Evolutionary conservation across 2,888 invertebrate species (phyloP), one percentile per base, ranked within the genome.

Genomic region (Callimorpha dominula): DNA sequence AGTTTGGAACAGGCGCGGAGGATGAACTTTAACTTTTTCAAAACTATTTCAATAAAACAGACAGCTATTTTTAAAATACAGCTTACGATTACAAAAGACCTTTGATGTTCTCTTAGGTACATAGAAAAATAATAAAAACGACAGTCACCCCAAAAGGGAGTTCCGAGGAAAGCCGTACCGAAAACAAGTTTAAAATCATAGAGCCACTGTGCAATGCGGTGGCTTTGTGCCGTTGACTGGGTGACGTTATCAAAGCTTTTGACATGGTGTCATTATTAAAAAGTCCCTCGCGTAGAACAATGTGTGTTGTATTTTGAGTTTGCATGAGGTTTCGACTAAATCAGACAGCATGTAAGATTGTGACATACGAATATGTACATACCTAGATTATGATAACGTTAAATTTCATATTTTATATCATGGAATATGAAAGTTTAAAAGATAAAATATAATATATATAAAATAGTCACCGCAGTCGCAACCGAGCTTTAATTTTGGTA

Each of bases 181-280:
- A 57, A 66, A 60, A 65, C 65, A 60, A 65, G 65, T 66, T 71
- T 60, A 42, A 71, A 68, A 68, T 60, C 71, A 60, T 60, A 65
- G 31, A 31, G 65, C 46, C 65, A 15, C 60, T 52, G 67, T 67
- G 31, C 52, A 54, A 8, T 65, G 74, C 71, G 74, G 71, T 74
- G 54, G 43, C 74, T 71, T 74, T 74, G 71, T 74, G 71, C 20
- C 71, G 71, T 43, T 68, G 72, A 74, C 74, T 40, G 65, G 64
- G 64, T 49, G 64, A 64, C 71, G 71, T 65, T 74, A 74, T 74
- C 74, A 74, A 74, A 74, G 71, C 68, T 71, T 74, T 65, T 71
- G 74, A 71, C 74, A 71, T 74, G 71, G 65, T 71, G 74, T 71
- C 74, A 68, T 71, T 74, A 74, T 74, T 74, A 74, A 71, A 74